These are phyloP conservation scores for Melanostoma scalare DNA, from an alignment of 2,888 invertebrate genomes.

Conservation along the genomic window DNA sequence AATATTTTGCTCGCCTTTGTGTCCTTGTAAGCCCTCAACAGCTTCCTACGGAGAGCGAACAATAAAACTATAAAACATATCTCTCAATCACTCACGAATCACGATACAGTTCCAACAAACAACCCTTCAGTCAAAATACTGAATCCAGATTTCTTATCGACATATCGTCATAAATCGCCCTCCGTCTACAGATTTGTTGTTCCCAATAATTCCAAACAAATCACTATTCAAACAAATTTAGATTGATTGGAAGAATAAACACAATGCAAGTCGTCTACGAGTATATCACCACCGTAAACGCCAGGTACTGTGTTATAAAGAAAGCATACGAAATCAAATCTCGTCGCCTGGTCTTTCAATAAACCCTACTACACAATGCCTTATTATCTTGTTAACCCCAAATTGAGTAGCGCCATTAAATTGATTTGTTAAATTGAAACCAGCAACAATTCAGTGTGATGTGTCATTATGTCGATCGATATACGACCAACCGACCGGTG, in stretches of 20 bases:
- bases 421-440: conserved; percentile 66
- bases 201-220: conserved; percentile 54
- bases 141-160: too few relatives aligned
- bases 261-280: conserved; percentile 25
- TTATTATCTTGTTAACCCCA: conserved; percentile 44
- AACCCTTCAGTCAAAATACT: too few relatives aligned
- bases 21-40: too few relatives aligned
- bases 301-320: conserved; percentile 40
- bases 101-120: too few relatives aligned
- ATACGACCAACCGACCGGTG: background rate
- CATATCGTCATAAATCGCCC: conserved; percentile 5
- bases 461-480: conserved; percentile 63
- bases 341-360: conserved; percentile 40
- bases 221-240: conserved; percentile 70
- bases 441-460: conserved; percentile 26
- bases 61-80: too few relatives aligned
- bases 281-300: conserved; percentile 33
- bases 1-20: too few relatives aligned
- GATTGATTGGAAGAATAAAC: conserved; percentile 65
- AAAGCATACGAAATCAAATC: conserved; percentile 42
- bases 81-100: too few relatives aligned
- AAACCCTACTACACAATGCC: conserved; percentile 43
- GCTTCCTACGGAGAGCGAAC: too few relatives aligned
- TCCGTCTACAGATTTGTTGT: background rate
- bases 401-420: conserved; percentile 69